These are phyloP conservation scores for Tauraco erythrolophus DNA, from an alignment of 2,113 vertebrate genomes.

Conservation along the genomic window DNA sequence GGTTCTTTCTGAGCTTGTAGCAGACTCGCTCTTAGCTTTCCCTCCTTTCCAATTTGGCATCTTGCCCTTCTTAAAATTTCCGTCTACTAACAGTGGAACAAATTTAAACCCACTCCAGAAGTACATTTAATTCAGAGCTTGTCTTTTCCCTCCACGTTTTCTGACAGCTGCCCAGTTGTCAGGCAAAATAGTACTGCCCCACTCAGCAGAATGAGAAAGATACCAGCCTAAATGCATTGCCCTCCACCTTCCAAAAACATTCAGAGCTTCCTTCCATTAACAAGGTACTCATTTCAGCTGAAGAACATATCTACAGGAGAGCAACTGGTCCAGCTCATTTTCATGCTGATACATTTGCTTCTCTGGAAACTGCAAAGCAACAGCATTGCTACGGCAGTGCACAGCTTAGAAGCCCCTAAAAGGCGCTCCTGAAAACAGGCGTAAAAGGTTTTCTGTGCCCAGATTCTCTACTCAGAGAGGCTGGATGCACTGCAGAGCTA, in stretches of 20 bases:
- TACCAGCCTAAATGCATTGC: background rate
- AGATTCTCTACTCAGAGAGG: background rate
- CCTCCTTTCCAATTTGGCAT: conserved; percentile 48
- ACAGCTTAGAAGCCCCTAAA: background rate
- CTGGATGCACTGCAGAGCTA: background rate
- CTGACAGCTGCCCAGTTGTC: background rate
- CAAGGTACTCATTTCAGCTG: conserved; percentile 17
- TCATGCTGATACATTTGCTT: conserved; percentile 32
- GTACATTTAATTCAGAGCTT: conserved; percentile 33
- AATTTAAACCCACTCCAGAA: conserved; percentile 34
- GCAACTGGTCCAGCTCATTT: conserved; percentile 21
- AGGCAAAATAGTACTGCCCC: background rate
- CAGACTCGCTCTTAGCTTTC: background rate
- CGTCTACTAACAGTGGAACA: background rate
- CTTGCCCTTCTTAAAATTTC: conserved; percentile 37
- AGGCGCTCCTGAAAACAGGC: background rate
- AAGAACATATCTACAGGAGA: conserved; percentile 21
- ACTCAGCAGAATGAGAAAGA: background rate
- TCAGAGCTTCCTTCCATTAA: conserved; percentile 9
- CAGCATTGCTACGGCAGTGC: background rate
- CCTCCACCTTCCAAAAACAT: conserved; percentile 1
- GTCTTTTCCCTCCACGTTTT: background rate
- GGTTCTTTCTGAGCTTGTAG: conserved; percentile 30
- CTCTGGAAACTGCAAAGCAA: conserved; percentile 11
- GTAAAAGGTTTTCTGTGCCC: background rate